Evolutionary conservation across 2,888 invertebrate genomes (phyloP).

Genomic region (Oscheius sp.): DNA sequence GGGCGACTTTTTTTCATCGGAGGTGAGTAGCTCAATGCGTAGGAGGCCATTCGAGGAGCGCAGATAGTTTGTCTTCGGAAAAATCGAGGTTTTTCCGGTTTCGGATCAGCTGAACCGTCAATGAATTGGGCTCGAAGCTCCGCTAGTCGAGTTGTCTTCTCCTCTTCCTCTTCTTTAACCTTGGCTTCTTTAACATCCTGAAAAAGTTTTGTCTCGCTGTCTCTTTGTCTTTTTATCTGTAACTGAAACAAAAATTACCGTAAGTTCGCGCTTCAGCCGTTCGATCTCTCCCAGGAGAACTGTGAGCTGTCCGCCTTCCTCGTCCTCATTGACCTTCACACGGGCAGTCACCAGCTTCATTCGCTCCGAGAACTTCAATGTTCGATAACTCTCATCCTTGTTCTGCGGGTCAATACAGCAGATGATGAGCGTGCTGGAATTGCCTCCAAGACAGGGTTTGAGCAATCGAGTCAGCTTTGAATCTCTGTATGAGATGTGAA

Average conservation of each 20-base stretch:
- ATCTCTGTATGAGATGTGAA: slow-evolving; percentile 34
- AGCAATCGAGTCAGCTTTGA: slow-evolving; percentile 36
- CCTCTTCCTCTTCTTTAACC: slow-evolving; percentile 15
- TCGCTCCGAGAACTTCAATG: slow-evolving; percentile 36
- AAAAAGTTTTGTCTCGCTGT: not conserved
- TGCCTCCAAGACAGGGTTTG: slow-evolving; percentile 37
- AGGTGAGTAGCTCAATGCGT: no score
- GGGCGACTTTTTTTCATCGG: no score
- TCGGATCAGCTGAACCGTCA: not conserved
- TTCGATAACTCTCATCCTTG: slow-evolving; percentile 20
- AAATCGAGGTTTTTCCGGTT: not conserved
- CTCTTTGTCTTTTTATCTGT: no score
- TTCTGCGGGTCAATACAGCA: slow-evolving; percentile 32
- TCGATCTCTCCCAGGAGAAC: slow-evolving; percentile 34
- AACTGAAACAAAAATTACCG: not conserved
- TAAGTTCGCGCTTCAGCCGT: slow-evolving; percentile 18
- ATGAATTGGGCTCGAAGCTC: slow-evolving; percentile 15
- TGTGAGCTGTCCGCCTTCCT: slow-evolving; percentile 32
- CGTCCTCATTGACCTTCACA: slow-evolving; percentile 28
- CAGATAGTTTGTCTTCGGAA: slow-evolving; percentile 1
- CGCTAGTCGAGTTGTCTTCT: slow-evolving; percentile 1
- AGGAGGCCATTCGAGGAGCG: not conserved
- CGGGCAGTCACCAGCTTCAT: slow-evolving; percentile 33
- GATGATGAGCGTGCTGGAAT: slow-evolving; percentile 31
- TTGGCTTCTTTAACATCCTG: not conserved